Base-by-base conservation (phyloP, 1,140 invertebrate species). In the Delia radicum region DNA sequence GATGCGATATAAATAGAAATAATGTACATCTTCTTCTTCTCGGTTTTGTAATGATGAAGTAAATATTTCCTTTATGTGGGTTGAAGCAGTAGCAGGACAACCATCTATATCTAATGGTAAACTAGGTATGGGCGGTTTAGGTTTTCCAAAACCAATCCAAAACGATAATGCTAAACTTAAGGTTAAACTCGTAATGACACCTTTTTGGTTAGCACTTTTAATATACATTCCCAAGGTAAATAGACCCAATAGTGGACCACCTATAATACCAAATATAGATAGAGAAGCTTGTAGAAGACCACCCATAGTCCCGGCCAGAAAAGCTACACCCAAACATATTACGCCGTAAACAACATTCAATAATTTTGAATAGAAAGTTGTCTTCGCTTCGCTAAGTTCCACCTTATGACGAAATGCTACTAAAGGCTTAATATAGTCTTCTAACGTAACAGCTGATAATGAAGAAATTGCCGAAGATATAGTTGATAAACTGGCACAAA, bases 101-200 rank as follows among this genome's bases (percentile, higher is more conserved):
- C 89, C 90, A 1, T 89, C 89, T 0, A 88, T 88, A 8, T 88
- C 89, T 15, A 91, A 84, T 0, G 91, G 89, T 73, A 95, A 86
- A n/a, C 85, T 87, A 0, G 83, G 79, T 4, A 88, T 77, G 0
- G 87, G 81, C 0, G 94, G 93, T 77, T 92, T 92, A 0, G 94
- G 93, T 33, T 90, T 90, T 0, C 95, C 95, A 84, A 97, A 95
- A 69, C 94, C 95, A 75, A 96, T 93, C 94, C 94, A 96, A 15
- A 96, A 89, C 15, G 91, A 91, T 74, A 96, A 85, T 0, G 87
- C 84, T 62, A 98, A 86, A 7, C 94, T 92, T 12, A 84, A 80
- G 2, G 93, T 15, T 8, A 94, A 85, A 0, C 92, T 94, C 8
- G 86, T 80, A 18, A 94, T 87, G 0, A 91, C 92, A 65, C 95